phyloP scores from a whole-genome alignment of 2,888 invertebrate genomes.

The Fragum whitleyi region DNA sequence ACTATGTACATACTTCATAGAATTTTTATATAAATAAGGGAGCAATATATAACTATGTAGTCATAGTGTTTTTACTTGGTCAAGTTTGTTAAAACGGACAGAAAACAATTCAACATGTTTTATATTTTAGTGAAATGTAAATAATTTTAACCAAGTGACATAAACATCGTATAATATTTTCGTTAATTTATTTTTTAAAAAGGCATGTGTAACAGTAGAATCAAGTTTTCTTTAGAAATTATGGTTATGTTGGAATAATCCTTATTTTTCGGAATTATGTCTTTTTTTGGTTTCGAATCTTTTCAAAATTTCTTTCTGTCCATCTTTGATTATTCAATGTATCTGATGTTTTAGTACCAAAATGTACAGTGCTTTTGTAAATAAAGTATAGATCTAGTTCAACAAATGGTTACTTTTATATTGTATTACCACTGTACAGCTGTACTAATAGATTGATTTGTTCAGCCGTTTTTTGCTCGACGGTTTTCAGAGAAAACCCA shows the following conservation, averaged over 20 bases:
- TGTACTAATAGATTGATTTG: no score
- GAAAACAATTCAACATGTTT: neutral
- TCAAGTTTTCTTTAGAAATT: no score
- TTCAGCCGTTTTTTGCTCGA: no score
- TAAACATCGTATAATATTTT: neutral
- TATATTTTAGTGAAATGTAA: neutral
- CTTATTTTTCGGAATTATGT: no score
- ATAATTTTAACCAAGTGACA: neutral
- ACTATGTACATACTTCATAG: neutral
- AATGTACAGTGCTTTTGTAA: constrained; percentile 4
- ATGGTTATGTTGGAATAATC: no score
- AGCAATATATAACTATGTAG: constrained; percentile 1
- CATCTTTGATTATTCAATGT: no score
- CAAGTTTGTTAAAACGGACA: neutral
- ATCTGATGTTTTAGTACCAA: neutral
- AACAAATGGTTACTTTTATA: neutral
- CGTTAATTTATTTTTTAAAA: neutral
- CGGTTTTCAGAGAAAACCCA: no score
- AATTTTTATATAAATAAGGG: constrained; percentile 13
- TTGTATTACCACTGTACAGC: no score
- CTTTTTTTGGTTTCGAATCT: no score
- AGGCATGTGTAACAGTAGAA: no score
- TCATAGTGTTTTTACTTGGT: neutral
- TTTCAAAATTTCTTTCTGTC: no score
- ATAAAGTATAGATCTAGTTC: constrained; percentile 4